A percentile compares a stretch with the other conserved stretches of the same genome.
Conservation (phyloP, 2,113 vertebrate genomes). For the Holacanthus passer region DNA sequence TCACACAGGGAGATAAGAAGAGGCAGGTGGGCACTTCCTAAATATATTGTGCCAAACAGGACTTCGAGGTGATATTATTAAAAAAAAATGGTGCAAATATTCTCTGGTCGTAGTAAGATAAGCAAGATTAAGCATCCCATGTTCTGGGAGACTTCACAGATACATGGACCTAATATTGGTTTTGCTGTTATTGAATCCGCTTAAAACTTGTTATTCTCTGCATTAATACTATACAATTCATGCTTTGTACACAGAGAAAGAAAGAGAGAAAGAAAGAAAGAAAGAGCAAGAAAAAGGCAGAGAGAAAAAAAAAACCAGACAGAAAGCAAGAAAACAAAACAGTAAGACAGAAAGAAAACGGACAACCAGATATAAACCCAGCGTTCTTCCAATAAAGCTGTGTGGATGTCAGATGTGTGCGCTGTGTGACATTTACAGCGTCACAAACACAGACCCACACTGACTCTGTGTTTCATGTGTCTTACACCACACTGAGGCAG, state of each 20-base stretch:
- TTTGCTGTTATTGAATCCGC: no score
- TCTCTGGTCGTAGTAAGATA: background rate
- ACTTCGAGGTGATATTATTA: no score
- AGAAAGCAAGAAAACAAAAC: background rate
- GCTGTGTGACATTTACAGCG: conserved; percentile 48
- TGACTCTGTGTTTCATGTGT: conserved; percentile 47
- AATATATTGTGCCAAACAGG: no score
- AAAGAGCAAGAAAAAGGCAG: background rate
- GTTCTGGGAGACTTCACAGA: no score
- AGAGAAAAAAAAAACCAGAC: background rate
- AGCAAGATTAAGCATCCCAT: no score
- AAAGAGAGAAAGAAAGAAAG: background rate
- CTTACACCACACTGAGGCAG: conserved; percentile 40
- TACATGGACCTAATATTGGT: no score
- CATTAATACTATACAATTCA: background rate
- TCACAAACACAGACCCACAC: conserved; percentile 24
- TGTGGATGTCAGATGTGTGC: conserved; percentile 48
- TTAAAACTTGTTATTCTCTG: background rate
- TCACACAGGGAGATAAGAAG: background rate
- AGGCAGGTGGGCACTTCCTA: no score
- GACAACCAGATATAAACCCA: conserved; percentile 3
- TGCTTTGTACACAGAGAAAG: background rate
- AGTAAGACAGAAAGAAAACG: background rate
- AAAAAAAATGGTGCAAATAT: background rate
- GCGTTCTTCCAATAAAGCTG: conserved; percentile 64